These are phyloP conservation scores for Chalcis sispes DNA, from an alignment of 2,888 invertebrate genomes.

Conservation along the genomic window DNA sequence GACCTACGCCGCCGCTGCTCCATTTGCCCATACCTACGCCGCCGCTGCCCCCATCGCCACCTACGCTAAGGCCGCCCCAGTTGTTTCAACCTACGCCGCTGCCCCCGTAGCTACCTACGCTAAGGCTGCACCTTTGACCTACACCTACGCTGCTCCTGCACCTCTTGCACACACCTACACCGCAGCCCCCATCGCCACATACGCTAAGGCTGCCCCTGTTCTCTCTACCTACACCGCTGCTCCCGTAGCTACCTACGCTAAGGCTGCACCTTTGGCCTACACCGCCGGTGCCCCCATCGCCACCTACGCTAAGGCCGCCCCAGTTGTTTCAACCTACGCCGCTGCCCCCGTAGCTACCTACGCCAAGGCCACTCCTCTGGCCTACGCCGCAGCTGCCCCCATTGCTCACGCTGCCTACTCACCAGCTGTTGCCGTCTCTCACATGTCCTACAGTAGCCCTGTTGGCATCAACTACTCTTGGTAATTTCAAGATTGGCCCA, in stretches of 20 bases:
- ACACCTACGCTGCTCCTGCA: slow-evolving; percentile 46
- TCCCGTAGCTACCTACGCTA: slow-evolving; percentile 52
- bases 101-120: slow-evolving; percentile 24
- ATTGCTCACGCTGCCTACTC: slow-evolving; percentile 70
- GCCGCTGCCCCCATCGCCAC: slow-evolving; percentile 7
- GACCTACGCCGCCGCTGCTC: slow-evolving; percentile 49
- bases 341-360: too few species aligned
- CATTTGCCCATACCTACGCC: slow-evolving; percentile 58
- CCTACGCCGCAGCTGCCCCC: slow-evolving; percentile 43
- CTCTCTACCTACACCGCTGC: slow-evolving; percentile 51
- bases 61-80: slow-evolving; percentile 45
- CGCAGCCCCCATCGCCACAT: slow-evolving; percentile 51
- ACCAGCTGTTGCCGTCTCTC: slow-evolving; percentile 70
- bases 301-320: too few species aligned
- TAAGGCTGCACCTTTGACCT: slow-evolving; percentile 50
- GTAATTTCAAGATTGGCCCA: slow-evolving; percentile 54
- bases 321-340: too few species aligned
- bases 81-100: slow-evolving; percentile 53
- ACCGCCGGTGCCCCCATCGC: too few species aligned
- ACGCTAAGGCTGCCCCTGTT: slow-evolving; percentile 52
- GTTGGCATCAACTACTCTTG: slow-evolving; percentile 68
- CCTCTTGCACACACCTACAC: slow-evolving; percentile 57
- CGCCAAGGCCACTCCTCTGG: too few species aligned
- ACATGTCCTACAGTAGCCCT: slow-evolving; percentile 69
- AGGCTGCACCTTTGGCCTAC: background rate